These are phyloP conservation scores for Drosophila melanosoma DNA, from an alignment of 2,888 invertebrate genomes.

Conservation along the genomic window DNA sequence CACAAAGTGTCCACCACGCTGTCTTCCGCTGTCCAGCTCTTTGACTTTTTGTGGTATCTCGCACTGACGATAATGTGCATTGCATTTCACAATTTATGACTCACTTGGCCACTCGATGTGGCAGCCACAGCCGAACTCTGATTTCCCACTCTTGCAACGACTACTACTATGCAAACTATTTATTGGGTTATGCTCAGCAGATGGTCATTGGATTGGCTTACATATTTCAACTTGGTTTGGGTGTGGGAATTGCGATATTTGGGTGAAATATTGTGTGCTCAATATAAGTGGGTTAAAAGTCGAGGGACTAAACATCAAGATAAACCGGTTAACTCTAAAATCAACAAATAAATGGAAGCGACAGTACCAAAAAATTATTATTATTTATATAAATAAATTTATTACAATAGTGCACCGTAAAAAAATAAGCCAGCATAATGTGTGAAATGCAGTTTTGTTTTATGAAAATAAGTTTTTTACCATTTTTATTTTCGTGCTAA, in stretches of 20 bases:
- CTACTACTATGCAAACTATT: conserved; percentile 63
- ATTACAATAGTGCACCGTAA: background rate
- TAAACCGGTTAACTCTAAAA: background rate
- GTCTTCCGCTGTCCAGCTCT: conserved; percentile 36
- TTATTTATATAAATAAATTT: background rate
- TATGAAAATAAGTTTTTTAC: background rate
- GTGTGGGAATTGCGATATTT: conserved; percentile 44
- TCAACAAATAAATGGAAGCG: too few relatives aligned
- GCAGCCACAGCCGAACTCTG: conserved; percentile 26
- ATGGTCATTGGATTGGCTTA: conserved; percentile 47
- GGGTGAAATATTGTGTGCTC: conserved; percentile 6
- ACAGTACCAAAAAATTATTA: background rate
- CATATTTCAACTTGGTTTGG: conserved; percentile 31
- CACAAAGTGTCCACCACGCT: conserved; percentile 73
- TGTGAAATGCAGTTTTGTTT: background rate
- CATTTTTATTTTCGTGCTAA: background rate
- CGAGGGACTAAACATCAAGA: background rate
- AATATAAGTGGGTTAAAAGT: conserved; percentile 43
- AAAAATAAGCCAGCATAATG: background rate
- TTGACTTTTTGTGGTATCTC: conserved; percentile 57
- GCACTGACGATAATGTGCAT: conserved; percentile 70
- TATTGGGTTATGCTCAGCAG: conserved; percentile 72
- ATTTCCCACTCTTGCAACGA: conserved; percentile 12
- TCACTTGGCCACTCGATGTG: conserved; percentile 52
- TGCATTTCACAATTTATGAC: conserved; percentile 74